These are phyloP conservation scores for Boulengeromyrus knoepffleri DNA, from an alignment of 2,113 vertebrate species.

Conservation along the genomic window DNA sequence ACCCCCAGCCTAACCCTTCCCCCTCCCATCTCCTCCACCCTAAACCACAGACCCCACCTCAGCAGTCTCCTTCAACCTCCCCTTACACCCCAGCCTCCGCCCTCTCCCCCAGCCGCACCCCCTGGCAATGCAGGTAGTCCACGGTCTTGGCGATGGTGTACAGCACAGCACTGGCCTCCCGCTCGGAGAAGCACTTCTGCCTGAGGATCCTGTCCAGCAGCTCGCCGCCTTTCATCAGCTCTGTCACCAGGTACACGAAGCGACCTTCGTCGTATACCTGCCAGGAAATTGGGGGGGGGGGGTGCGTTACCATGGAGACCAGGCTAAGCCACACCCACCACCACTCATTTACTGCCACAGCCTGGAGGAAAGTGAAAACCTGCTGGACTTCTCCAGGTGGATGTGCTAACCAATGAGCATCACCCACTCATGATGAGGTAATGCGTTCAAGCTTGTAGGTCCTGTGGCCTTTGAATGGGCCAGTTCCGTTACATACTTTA, in stretches of 20 bases:
- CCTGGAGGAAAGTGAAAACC: neutral
- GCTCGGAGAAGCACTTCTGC: constrained; percentile 91
- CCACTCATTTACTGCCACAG: neutral
- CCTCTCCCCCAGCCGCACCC: constrained; percentile 51
- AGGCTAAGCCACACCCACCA: neutral
- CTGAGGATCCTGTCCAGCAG: constrained; percentile 88
- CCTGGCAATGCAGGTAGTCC: constrained; percentile 96
- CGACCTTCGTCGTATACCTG: constrained; percentile 91
- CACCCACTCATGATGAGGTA: neutral
- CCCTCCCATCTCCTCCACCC: neutral
- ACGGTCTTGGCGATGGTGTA: constrained; percentile 90
- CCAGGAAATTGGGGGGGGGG: neutral
- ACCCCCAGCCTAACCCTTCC: neutral
- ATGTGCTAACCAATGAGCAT: neutral
- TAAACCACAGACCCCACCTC: neutral
- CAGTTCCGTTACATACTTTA: neutral
- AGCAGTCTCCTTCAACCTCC: no score
- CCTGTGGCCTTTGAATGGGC: neutral
- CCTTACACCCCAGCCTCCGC: no score
- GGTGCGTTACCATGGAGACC: neutral
- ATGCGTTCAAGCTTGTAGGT: neutral
- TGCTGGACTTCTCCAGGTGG: neutral
- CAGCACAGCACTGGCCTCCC: constrained; percentile 86
- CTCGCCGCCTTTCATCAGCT: constrained; percentile 95
- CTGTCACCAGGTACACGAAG: constrained; percentile 87